Conservation (phyloP, 1,140 invertebrate genomes). For the Oryctes rhinoceros region DNA sequence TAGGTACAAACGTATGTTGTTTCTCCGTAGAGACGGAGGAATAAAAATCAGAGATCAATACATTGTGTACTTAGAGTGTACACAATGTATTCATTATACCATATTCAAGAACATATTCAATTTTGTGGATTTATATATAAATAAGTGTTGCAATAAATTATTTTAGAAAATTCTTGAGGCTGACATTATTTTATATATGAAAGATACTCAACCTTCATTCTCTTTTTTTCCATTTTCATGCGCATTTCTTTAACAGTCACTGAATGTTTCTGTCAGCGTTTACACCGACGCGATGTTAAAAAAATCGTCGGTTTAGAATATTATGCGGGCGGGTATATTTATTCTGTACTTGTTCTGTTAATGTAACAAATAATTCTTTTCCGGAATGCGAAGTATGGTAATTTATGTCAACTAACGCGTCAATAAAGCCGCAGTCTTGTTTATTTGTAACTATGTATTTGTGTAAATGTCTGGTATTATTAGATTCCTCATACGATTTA, state of each 20-base stretch:
- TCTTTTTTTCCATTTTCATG: neutral
- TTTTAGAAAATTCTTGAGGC: too few relatives aligned
- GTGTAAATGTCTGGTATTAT: slow-evolving; percentile 8
- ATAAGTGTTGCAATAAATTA: too few relatives aligned
- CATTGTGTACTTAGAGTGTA: too few relatives aligned
- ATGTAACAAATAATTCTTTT: slow-evolving; percentile 11
- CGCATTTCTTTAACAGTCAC: neutral
- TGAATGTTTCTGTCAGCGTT: slow-evolving; percentile 4
- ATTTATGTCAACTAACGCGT: slow-evolving; percentile 3
- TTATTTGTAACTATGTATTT: neutral
- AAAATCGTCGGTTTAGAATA: slow-evolving; percentile 1
- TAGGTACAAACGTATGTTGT: too few relatives aligned
- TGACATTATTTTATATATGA: neutral
- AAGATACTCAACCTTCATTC: neutral
- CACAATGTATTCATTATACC: too few relatives aligned
- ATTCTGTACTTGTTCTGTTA: neutral
- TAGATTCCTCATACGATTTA: neutral
- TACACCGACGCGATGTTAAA: neutral
- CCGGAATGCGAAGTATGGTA: neutral
- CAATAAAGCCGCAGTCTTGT: slow-evolving; percentile 16
- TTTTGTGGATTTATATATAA: too few relatives aligned
- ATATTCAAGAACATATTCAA: too few relatives aligned
- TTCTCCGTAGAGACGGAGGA: too few relatives aligned
- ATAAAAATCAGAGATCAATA: too few relatives aligned
- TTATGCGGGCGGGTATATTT: neutral